Percentiles rank a stretch among this genome's conserved stretches.
phyloP scores from a whole-genome alignment of 1,140 invertebrate species.

The Tetragnatha versicolor region DNA sequence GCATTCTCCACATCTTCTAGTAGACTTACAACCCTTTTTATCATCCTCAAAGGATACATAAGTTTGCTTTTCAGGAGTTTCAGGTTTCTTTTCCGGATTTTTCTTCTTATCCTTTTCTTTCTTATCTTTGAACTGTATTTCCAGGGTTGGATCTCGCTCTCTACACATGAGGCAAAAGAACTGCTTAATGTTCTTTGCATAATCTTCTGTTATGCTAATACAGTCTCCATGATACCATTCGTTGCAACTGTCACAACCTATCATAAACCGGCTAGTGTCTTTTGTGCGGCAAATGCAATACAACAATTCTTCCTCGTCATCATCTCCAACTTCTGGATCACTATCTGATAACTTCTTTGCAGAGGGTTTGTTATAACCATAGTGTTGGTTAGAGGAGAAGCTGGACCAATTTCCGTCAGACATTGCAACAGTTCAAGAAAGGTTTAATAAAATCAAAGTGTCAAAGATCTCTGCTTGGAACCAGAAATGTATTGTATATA shows the following conservation, averaged over 20 bases:
- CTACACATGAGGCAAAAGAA: slow-evolving; percentile 79
- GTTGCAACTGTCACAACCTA: slow-evolving; percentile 95
- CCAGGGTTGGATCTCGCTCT: slow-evolving; percentile 81
- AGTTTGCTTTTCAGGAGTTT: slow-evolving; percentile 59
- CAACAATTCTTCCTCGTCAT: slow-evolving; percentile 68
- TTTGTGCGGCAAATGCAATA: slow-evolving; percentile 95
- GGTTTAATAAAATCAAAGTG: too few relatives aligned
- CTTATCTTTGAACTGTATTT: slow-evolving; percentile 79
- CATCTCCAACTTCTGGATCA: slow-evolving; percentile 2
- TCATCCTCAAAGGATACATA: slow-evolving; percentile 44
- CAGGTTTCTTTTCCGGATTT: slow-evolving; percentile 57
- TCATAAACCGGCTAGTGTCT: slow-evolving; percentile 95
- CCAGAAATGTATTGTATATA: too few relatives aligned
- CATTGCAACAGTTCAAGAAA: too few relatives aligned
- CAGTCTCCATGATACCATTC: slow-evolving; percentile 99
- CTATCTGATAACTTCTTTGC: not conserved
- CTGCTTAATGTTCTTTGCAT: slow-evolving; percentile 91
- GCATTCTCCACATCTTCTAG: slow-evolving; percentile 79
- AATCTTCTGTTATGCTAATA: slow-evolving; percentile 91
- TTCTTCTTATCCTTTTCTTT: slow-evolving; percentile 63
- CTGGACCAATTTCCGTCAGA: too few relatives aligned
- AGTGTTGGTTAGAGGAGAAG: too few relatives aligned
- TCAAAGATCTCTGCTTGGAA: too few relatives aligned
- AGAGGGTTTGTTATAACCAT: slow-evolving; percentile 51
- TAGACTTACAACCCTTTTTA: slow-evolving; percentile 58